Evolutionary conservation across 2,797 vertebrate genomes (phyloP), one percentile per base, ranked within the genome.

Genomic region (Cryptoblepharus egeriae): DNA sequence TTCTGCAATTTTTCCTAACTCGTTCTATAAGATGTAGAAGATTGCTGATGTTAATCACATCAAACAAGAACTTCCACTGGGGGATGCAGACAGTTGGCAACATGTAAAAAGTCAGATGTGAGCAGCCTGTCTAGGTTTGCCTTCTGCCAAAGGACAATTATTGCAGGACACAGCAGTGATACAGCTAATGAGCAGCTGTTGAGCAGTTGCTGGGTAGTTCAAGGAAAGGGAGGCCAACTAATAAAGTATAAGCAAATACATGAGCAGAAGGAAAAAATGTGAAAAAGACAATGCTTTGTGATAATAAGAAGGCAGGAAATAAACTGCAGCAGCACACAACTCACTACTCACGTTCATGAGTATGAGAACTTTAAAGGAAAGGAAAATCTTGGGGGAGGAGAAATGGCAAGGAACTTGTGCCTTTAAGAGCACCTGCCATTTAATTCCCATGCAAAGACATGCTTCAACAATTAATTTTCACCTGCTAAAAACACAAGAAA

Each of bases 111-210:
- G 37, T 49, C 4, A 9, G 68, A 72, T 30, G 26, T 52, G 11
- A 71, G 49, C 55, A 24, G 52, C 61, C 16, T 3, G 26, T n/a
- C 55, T 16, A 30, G 67, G 42, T 1, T 26, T 35, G 18, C 1
- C 6, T 45, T 73, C 79, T 83, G 75, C 81, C 75, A 42, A 83
- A 65, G 26, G 35, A n/a, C 61, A 70, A 71, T 77, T 63, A 58
- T 16, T 65, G 22, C 39, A 79, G 28, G 49, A 58, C 3, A 3
- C 28, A 22, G 16, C 28, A 64, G 49, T 15, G 52, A 79, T 79
- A 67, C 20, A 2, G 15, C 60, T 78, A 78, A 79, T 58, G 61
- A 78, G 24, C 37, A 67, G 49, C 39, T 79, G 74, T 42, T 63
- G 63, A 67, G 55, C 32, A 10, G 24, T 15, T 24, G 30, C 52